phyloP scores from a whole-genome alignment of 2,797 vertebrate species.

The Anguilla pacifica region DNA sequence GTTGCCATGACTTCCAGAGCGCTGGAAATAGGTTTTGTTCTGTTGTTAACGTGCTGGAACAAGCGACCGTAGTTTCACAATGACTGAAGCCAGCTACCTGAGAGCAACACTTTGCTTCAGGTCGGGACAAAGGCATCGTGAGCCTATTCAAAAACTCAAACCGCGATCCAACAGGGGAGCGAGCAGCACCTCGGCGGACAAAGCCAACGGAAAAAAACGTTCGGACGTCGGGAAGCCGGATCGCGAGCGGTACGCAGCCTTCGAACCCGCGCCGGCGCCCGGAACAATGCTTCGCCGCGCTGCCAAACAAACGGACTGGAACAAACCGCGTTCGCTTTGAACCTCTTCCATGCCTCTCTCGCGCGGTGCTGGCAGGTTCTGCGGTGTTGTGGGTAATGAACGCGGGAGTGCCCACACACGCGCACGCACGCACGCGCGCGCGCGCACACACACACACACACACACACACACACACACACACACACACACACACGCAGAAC shows the following conservation, averaged over 20 bases:
- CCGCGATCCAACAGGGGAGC: neutral
- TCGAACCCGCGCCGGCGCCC: neutral
- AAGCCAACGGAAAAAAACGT: neutral
- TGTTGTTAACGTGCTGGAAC: neutral
- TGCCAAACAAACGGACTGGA: neutral
- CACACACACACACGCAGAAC: neutral
- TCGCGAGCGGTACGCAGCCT: neutral
- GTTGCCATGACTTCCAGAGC: neutral
- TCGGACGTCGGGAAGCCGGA: neutral
- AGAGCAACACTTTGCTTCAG: neutral
- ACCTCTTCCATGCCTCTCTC: neutral
- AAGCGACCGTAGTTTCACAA: neutral
- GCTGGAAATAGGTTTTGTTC: neutral
- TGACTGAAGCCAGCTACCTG: neutral
- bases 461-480: too few species aligned
- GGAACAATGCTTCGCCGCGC: neutral
- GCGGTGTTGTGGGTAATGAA: neutral
- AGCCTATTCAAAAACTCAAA: conserved; percentile 6
- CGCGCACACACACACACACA: too few species aligned
- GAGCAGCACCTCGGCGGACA: neutral
- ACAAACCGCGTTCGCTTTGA: neutral
- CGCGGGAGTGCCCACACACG: neutral
- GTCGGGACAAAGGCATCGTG: neutral
- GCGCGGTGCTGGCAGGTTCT: neutral
- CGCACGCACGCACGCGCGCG: too few species aligned